Percentiles rank a stretch among this genome's conserved stretches.
These are phyloP conservation scores for Miltochrista miniata DNA, from an alignment of 2,888 invertebrate species.

Conservation along the genomic window DNA sequence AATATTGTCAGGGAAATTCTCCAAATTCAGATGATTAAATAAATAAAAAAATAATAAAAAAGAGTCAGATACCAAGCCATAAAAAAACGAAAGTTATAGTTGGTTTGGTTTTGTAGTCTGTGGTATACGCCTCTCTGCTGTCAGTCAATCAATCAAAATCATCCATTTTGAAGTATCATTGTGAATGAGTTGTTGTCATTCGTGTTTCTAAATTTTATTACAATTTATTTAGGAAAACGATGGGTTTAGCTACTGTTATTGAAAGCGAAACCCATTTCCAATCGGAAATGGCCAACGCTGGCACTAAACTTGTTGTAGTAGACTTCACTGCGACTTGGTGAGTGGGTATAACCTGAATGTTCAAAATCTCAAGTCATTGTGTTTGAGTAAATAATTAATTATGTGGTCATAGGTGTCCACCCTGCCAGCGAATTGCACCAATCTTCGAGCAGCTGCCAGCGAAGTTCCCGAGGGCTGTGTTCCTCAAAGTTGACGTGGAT, in stretches of 20 bases:
- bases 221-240: conserved; percentile 42
- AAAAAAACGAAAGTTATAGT: too few species aligned
- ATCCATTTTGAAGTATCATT: conserved; percentile 62
- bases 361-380: conserved; percentile 68
- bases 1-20: too few species aligned
- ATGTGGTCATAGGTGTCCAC: conserved; percentile 91
- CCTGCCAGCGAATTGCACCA: conserved; percentile 97
- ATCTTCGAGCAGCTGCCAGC: conserved; percentile 94
- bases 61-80: too few species aligned
- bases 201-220: conserved; percentile 28
- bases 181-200: conserved; percentile 50
- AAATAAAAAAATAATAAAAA: too few species aligned
- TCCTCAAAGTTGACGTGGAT: conserved; percentile 98
- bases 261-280: conserved; percentile 93
- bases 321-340: conserved; percentile 98
- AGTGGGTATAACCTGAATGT: conserved; percentile 74
- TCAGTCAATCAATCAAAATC: too few species aligned
- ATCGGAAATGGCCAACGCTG: conserved; percentile 91
- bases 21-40: too few species aligned
- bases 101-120: too few species aligned
- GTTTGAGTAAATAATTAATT: conserved; percentile 24
- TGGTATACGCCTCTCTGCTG: too few species aligned
- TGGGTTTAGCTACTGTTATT: conserved; percentile 86
- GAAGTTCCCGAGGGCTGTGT: conserved; percentile 94
- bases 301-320: conserved; percentile 94